Base-by-base conservation (phyloP, 2,113 vertebrate genomes). In the Turnix velox region DNA sequence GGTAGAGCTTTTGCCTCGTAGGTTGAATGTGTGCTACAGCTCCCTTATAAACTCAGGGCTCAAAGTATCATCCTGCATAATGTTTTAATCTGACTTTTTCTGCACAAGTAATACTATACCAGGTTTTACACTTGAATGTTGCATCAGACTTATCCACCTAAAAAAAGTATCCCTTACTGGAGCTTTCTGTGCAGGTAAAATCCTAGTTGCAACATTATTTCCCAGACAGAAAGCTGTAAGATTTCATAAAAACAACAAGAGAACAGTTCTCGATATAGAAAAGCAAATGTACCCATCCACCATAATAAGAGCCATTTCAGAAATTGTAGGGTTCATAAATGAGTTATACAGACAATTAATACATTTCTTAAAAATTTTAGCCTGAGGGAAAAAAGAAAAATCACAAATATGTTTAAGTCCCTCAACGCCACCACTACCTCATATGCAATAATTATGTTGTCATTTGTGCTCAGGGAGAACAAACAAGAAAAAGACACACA, bases 401-500 rank as follows among this genome's bases (percentile, higher is more conserved):
- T 39, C 28, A 73, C 17, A 66, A 89, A 73, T 69, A 58, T 3
- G 4, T 42, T 92, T 80, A 78, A 95, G 52, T 91, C 88, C 92
- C 92, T 93, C 82, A 94, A 79, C 87, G 76, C 49, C 58, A 73
- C 33, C 61, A 46, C 43, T 61, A 43, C 83, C 30, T 63, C 67
- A 23, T 18, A 39, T 46, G 39, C 49, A 93, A 82, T 82, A 65
- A 71, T 76, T 88, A 42, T 73, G 42, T 74, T 93, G 87, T 68
- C 66, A 75, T 95, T 94, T 75, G 87, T 88, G 58, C 85, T 92
- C 46, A 90, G 76, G 82, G 51, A 96, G 84, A 84, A 19, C 88
- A 86, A 96, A 94, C 88, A 82, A 94, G 59, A 43, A 77, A 93
- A 83, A 94, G 45, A 88, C 67, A 94, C 67, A 78, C 31, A 87